Conservation (phyloP, 2,797 vertebrate genomes). For the Enteromius unitaeniatus region DNA sequence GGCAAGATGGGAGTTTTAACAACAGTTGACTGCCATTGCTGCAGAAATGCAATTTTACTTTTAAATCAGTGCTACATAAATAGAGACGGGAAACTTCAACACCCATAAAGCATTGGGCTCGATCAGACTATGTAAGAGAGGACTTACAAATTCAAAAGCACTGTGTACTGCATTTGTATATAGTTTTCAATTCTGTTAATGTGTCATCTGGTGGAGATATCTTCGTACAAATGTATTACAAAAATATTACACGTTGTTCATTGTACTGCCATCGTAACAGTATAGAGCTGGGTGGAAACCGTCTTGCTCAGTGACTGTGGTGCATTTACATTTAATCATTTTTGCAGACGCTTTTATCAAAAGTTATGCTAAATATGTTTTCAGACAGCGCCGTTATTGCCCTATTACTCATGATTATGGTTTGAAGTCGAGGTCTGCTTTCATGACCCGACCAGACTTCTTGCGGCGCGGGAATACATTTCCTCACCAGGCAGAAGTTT, state of each 20-base stretch:
- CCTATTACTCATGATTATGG: background rate
- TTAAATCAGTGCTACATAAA: too few species aligned
- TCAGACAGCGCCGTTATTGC: background rate
- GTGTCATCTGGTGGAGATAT: background rate
- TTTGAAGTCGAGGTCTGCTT: too few species aligned
- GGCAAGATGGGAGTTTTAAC: too few species aligned
- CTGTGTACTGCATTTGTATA: background rate
- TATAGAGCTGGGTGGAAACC: background rate
- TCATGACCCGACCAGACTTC: too few species aligned
- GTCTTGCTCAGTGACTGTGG: too few species aligned
- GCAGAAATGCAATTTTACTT: too few species aligned
- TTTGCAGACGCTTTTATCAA: background rate
- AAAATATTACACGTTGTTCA: background rate
- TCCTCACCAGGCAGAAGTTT: conserved; percentile 94
- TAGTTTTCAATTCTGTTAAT: background rate
- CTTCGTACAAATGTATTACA: background rate
- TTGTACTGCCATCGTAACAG: too few species aligned
- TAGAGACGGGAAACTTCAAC: too few species aligned
- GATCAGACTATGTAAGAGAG: background rate
- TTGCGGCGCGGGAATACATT: too few species aligned
- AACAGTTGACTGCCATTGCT: too few species aligned
- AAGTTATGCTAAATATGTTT: background rate
- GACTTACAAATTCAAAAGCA: background rate
- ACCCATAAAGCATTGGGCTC: background rate
- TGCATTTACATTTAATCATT: background rate